A percentile compares a stretch with the other conserved stretches of the same genome.
phyloP scores from a whole-genome alignment of 2,888 invertebrate species.

The Apamea anceps region DNA sequence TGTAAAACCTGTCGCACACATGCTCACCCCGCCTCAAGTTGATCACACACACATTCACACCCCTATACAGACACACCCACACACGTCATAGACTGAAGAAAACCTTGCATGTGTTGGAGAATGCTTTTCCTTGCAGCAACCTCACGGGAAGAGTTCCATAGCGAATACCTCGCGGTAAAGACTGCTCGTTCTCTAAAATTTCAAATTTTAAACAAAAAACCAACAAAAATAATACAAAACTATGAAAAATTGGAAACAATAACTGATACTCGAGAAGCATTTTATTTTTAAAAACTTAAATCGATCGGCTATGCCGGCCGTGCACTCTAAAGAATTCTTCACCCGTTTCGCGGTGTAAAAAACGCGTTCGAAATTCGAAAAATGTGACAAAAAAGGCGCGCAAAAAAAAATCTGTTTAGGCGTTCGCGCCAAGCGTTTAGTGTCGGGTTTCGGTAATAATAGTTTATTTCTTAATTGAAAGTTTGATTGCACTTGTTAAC shows the following conservation, averaged over 20 bases:
- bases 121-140: constrained; percentile 91
- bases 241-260: constrained; percentile 67
- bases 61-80: constrained; percentile 77
- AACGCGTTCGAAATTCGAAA: constrained; percentile 78
- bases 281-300: constrained; percentile 72
- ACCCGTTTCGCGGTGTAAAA: constrained; percentile 82
- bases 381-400: constrained; percentile 71
- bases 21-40: constrained; percentile 72
- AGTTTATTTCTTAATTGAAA: constrained; percentile 77
- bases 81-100: constrained; percentile 82
- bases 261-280: constrained; percentile 57
- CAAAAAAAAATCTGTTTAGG: constrained; percentile 59
- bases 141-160: constrained; percentile 90
- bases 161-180: constrained; percentile 91
- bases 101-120: constrained; percentile 89
- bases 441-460: constrained; percentile 69
- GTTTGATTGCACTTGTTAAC: constrained; percentile 75
- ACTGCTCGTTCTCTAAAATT: constrained; percentile 85
- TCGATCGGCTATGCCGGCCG: constrained; percentile 81
- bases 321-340: constrained; percentile 81
- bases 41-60: constrained; percentile 77
- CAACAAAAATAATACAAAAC: constrained; percentile 56
- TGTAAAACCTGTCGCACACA: constrained; percentile 70
- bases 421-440: constrained; percentile 77
- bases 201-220: constrained; percentile 69